Base-by-base conservation (phyloP, 2,888 invertebrate species). In the Globia sparganii region DNA sequence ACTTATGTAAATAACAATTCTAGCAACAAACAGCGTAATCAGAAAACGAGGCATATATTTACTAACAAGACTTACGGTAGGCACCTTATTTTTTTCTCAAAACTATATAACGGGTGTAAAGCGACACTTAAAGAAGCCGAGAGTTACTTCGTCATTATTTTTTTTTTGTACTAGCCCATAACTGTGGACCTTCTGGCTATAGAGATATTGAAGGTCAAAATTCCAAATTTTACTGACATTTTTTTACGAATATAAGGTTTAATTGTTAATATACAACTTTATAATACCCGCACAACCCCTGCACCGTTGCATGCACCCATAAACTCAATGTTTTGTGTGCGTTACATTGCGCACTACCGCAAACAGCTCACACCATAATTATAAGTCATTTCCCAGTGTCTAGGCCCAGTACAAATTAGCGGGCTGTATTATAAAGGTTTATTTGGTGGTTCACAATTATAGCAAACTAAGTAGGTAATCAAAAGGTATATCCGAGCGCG, bases 1-100 rank as follows among this genome's bases (percentile, higher is more conserved):
- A 87, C 82, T 72, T 89, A 87, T 82, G 59, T 81, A 25, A 89
- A 91, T 70, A 88, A 78, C 58, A 90, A 90, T 74, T 80, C 80
- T 72, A 87, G 82, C 53, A 86, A 88, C 49, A 83, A 89, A 70
- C 89, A 89, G 77, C 90, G 93, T 81, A 90, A 90, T 85, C 93
- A 93, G 76, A 94, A 93, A 89, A 91, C 89, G 4, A 92, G 94
- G 85, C 93, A 94, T 67, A 88, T 93, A 8, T 83, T 87, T 40
- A 73, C 85, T 46, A 91, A 92, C 80, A 92, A 91, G 59, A 90
- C 90, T 53, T 85, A 90, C 72, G 93, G 95, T 94, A 86, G 25
- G 59, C 28, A 67, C 28, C 49, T 28, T 34, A 37, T 77, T 76
- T 72, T 70, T 71, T 56, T 56, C n/a, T 56, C 25, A n/a, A 56